Conservation (phyloP, 2,888 invertebrate genomes). For the Cheilosia urbana region DNA sequence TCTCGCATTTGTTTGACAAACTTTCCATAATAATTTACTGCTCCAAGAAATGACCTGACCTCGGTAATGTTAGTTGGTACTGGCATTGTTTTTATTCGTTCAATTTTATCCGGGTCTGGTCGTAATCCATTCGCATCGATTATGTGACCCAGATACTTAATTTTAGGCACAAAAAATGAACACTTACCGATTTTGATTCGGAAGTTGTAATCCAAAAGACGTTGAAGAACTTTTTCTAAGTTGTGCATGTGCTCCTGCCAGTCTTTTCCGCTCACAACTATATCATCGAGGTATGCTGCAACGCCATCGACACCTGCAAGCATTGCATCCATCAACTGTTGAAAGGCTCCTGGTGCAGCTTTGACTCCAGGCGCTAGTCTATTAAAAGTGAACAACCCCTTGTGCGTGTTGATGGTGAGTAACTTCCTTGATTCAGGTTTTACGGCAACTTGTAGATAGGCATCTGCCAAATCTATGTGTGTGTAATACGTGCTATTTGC, state of each 20-base stretch:
- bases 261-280: conserved; percentile 36
- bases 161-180: conserved; percentile 26
- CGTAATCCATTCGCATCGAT: conserved; percentile 24
- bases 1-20: conserved; percentile 33
- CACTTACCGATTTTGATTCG: conserved; percentile 15
- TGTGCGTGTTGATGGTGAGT: conserved; percentile 66
- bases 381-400: conserved; percentile 66
- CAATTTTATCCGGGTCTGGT: conserved; percentile 23
- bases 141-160: conserved; percentile 45
- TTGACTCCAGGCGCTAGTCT: conserved; percentile 63
- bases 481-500: conserved; percentile 61
- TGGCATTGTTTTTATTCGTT: conserved; percentile 25
- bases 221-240: neutral
- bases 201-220: conserved; percentile 18
- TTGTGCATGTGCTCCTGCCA: conserved; percentile 1
- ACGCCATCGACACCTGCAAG: conserved; percentile 53
- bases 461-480: conserved; percentile 64
- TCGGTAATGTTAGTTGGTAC: conserved; percentile 21
- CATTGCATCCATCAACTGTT: conserved; percentile 65
- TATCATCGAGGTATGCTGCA: conserved; percentile 54
- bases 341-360: conserved; percentile 70
- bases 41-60: conserved; percentile 38
- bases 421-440: conserved; percentile 70
- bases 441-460: conserved; percentile 63
- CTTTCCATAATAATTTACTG: conserved; percentile 33